These are phyloP conservation scores for Drosophila parthenogenetica DNA, from an alignment of 2,888 invertebrate genomes.

Conservation along the genomic window DNA sequence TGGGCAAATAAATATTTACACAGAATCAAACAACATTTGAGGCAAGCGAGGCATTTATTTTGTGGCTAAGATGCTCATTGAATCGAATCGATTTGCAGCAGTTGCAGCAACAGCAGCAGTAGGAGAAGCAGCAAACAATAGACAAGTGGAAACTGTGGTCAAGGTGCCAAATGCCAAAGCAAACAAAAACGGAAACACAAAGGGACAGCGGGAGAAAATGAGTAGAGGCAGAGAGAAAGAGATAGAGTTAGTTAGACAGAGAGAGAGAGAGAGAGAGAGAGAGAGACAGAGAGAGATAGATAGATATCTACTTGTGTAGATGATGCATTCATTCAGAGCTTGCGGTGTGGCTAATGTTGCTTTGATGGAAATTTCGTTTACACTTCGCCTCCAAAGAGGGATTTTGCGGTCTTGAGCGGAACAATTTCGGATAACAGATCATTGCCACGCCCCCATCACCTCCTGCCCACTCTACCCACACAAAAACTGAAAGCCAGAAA, in stretches of 20 bases:
- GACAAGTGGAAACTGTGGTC: slow-evolving; percentile 49
- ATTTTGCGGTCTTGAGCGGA: slow-evolving; percentile 54
- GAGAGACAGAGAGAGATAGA: background rate
- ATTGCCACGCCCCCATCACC: slow-evolving; percentile 4
- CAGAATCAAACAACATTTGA: slow-evolving; percentile 72
- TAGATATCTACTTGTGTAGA: slow-evolving; percentile 1
- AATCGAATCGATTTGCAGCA: slow-evolving; percentile 46
- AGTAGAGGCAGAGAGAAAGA: slow-evolving; percentile 12
- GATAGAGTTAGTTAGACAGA: background rate
- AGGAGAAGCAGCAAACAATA: slow-evolving; percentile 16
- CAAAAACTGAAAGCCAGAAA: slow-evolving; percentile 41
- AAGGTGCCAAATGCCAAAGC: slow-evolving; percentile 54
- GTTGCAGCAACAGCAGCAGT: slow-evolving; percentile 9
- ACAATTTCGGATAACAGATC: slow-evolving; percentile 28
- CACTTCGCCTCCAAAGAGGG: slow-evolving; percentile 35
- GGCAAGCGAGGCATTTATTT: slow-evolving; percentile 59
- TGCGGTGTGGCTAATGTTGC: slow-evolving; percentile 48
- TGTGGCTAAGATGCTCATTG: slow-evolving; percentile 54
- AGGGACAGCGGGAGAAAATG: slow-evolving; percentile 5
- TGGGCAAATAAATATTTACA: slow-evolving; percentile 62
- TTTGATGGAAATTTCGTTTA: slow-evolving; percentile 48
- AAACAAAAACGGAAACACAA: slow-evolving; percentile 28
- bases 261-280: no score
- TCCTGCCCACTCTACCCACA: background rate
- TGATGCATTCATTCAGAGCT: slow-evolving; percentile 24